A percentile compares a stretch with the other conserved stretches of the same genome.
These are phyloP conservation scores for Hemiscyllium ocellatum DNA, from an alignment of 2,113 vertebrate genomes.

Conservation along the genomic window DNA sequence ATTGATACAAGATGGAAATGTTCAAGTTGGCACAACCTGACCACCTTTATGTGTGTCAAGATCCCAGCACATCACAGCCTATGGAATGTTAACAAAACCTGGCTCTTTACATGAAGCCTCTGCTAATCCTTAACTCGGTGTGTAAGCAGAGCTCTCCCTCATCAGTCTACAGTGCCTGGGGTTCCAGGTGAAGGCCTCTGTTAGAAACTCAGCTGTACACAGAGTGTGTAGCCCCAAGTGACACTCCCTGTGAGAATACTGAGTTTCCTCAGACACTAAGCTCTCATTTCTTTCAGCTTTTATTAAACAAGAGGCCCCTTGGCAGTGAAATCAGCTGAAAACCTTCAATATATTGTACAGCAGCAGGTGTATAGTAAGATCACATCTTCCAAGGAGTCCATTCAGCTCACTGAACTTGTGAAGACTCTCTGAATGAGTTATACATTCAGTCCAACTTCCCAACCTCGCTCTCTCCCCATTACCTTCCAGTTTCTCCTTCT, in stretches of 20 bases:
- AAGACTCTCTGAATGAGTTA: neutral
- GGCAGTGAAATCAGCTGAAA: neutral
- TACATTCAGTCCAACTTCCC: neutral
- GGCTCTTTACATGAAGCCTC: neutral
- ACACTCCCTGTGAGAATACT: neutral
- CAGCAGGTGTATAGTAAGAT: neutral
- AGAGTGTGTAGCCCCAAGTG: too few species aligned
- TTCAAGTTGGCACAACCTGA: neutral
- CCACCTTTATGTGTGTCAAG: neutral
- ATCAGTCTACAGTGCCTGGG: neutral
- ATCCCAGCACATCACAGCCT: neutral
- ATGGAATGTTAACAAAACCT: neutral
- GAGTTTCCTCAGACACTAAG: neutral
- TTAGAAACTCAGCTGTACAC: neutral
- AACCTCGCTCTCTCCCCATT: neutral
- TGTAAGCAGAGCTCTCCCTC: neutral
- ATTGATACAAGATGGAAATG: neutral
- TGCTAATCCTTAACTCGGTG: neutral
- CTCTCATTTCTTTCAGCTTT: neutral
- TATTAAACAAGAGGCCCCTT: neutral
- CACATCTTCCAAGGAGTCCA: neutral
- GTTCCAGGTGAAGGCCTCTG: neutral
- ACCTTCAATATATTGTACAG: neutral
- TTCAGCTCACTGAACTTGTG: neutral
- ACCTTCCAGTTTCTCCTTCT: neutral